phyloP scores from a whole-genome alignment of 2,888 invertebrate species.

The Ornithoptera alexandrae region DNA sequence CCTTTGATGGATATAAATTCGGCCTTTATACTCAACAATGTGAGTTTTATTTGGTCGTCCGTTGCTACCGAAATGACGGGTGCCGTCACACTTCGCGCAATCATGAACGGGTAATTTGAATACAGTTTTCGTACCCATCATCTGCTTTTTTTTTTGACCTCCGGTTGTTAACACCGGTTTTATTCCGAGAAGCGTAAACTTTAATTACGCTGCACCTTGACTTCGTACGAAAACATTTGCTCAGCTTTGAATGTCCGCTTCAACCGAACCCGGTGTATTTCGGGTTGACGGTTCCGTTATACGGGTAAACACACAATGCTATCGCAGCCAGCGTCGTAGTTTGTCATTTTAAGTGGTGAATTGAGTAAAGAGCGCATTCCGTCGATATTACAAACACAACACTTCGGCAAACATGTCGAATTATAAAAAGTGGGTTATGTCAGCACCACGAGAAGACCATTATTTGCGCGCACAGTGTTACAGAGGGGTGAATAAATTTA shows the following conservation, averaged over 20 bases:
- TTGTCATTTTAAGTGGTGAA: constrained; percentile 41
- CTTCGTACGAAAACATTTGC: constrained; percentile 37
- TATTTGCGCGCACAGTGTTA: background rate
- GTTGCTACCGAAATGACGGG: constrained; percentile 61
- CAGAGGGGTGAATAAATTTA: background rate
- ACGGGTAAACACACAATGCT: constrained; percentile 39
- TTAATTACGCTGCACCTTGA: constrained; percentile 39
- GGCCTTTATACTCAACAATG: constrained; percentile 50
- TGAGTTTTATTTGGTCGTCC: constrained; percentile 48
- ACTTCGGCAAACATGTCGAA: constrained; percentile 33
- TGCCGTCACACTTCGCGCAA: constrained; percentile 56
- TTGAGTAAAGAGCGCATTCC: constrained; percentile 34
- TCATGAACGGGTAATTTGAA: constrained; percentile 58
- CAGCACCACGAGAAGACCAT: background rate
- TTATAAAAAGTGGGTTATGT: constrained; percentile 7
- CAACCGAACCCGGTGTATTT: constrained; percentile 33
- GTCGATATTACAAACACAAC: constrained; percentile 33
- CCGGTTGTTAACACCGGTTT: constrained; percentile 44
- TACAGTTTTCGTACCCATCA: constrained; percentile 43
- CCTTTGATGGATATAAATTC: constrained; percentile 50
- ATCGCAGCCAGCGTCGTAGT: constrained; percentile 40
- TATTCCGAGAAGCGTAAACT: constrained; percentile 49
- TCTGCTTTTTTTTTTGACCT: constrained; percentile 48
- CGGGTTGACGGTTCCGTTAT: constrained; percentile 36
- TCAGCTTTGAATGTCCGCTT: constrained; percentile 28